Evolutionary conservation across 1,140 invertebrate genomes (phyloP).

Genomic region (Drosophila bocki): DNA sequence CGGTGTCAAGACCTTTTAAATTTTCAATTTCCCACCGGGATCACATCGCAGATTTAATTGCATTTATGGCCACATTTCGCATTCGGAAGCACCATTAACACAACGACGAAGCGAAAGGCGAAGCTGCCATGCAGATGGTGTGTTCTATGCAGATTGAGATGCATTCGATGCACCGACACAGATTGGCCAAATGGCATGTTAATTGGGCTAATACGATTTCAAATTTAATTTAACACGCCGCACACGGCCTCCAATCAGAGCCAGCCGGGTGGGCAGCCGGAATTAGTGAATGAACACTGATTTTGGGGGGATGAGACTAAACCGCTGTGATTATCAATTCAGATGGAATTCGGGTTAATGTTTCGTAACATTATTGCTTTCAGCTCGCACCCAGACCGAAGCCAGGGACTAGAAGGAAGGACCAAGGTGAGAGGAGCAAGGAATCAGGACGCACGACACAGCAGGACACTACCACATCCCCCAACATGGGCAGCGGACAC

Average conservation of each 20-base stretch:
- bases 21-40: constrained; percentile 40
- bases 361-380: constrained; percentile 1
- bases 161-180: constrained; percentile 25
- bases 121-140: background rate
- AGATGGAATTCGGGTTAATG: constrained; percentile 9
- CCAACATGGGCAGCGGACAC: constrained; percentile 82
- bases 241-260: constrained; percentile 9
- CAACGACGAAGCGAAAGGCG: no score
- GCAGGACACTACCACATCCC: constrained; percentile 4
- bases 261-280: background rate
- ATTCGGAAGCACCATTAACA: constrained; percentile 14
- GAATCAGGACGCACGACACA: constrained; percentile 27
- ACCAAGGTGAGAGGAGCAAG: background rate
- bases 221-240: constrained; percentile 41
- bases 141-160: constrained; percentile 18
- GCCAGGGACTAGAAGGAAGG: constrained; percentile 12
- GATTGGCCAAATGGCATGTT: constrained; percentile 47
- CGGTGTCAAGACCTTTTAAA: constrained; percentile 48
- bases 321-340: constrained; percentile 7
- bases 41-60: constrained; percentile 39
- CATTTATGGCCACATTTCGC: constrained; percentile 39
- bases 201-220: constrained; percentile 59
- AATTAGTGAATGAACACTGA: constrained; percentile 28
- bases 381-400: constrained; percentile 17
- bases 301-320: background rate